Conservation (phyloP, 2,113 vertebrate genomes). For the Oplegnathus fasciatus region DNA sequence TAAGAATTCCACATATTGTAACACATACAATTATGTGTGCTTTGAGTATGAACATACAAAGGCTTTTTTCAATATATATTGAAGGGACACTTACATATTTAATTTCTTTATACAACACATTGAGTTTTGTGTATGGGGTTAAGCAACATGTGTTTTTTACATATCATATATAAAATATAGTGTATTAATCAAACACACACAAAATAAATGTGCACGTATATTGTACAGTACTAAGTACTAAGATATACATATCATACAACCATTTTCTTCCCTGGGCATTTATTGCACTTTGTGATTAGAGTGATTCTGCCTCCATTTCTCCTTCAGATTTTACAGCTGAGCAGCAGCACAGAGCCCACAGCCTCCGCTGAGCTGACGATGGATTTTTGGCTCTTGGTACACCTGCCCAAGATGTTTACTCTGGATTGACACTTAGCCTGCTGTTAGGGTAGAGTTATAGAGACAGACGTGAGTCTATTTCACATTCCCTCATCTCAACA, state of each 20-base stretch:
- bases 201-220: too few relatives aligned
- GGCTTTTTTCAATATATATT: neutral
- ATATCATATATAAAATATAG: neutral
- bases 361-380: slow-evolving; percentile 37
- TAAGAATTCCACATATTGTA: neutral
- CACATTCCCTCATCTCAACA: slow-evolving; percentile 12
- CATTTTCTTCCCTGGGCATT: neutral
- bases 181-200: neutral
- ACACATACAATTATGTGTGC: neutral
- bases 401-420: slow-evolving; percentile 59
- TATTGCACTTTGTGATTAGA: slow-evolving; percentile 11
- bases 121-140: neutral
- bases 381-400: slow-evolving; percentile 57
- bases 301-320: slow-evolving; percentile 12
- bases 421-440: slow-evolving; percentile 51
- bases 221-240: neutral
- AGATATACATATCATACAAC: neutral
- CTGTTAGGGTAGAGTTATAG: slow-evolving; percentile 9
- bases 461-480: slow-evolving; percentile 4
- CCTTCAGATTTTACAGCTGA: slow-evolving; percentile 26
- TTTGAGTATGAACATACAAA: neutral
- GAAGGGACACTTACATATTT: neutral
- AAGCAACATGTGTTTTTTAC: neutral
- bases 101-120: too few relatives aligned
- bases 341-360: slow-evolving; percentile 29